A percentile compares a stretch with the other conserved stretches of the same genome.
phyloP scores from a whole-genome alignment of 2,113 vertebrate genomes.

The Plecotus auritus region DNA sequence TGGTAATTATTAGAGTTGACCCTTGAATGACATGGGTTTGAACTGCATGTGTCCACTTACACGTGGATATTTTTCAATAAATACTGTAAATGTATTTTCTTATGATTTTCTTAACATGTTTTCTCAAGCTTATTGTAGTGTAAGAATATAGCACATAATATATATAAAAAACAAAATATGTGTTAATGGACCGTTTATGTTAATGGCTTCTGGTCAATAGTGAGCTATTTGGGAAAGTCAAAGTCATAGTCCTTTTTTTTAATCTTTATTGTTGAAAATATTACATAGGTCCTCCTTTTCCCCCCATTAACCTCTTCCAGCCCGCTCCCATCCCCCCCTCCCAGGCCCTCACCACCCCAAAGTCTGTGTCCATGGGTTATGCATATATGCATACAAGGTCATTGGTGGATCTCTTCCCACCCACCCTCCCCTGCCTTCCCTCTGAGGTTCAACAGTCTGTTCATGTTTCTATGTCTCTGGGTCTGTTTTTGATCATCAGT shows the following conservation, averaged over 20 bases:
- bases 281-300: too few relatives aligned
- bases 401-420: too few relatives aligned
- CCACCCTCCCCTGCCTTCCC: too few relatives aligned
- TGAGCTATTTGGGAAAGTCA: neutral
- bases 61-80: neutral
- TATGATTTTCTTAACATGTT: neutral
- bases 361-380: too few relatives aligned
- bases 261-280: too few relatives aligned
- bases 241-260: neutral
- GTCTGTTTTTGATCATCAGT: too few relatives aligned
- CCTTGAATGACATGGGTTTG: neutral
- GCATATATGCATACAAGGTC: too few relatives aligned
- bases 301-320: too few relatives aligned
- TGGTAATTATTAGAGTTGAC: neutral
- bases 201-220: neutral
- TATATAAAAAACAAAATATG: neutral
- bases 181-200: neutral
- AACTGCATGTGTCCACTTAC: neutral
- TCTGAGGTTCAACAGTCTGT: too few relatives aligned
- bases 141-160: neutral
- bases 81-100: neutral
- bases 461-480: too few relatives aligned
- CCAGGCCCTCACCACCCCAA: too few relatives aligned
- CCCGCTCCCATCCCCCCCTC: too few relatives aligned
- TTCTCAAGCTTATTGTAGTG: neutral